Evolutionary conservation across 2,113 vertebrate species (phyloP).

Genomic region (Diphyllodes magnificus): DNA sequence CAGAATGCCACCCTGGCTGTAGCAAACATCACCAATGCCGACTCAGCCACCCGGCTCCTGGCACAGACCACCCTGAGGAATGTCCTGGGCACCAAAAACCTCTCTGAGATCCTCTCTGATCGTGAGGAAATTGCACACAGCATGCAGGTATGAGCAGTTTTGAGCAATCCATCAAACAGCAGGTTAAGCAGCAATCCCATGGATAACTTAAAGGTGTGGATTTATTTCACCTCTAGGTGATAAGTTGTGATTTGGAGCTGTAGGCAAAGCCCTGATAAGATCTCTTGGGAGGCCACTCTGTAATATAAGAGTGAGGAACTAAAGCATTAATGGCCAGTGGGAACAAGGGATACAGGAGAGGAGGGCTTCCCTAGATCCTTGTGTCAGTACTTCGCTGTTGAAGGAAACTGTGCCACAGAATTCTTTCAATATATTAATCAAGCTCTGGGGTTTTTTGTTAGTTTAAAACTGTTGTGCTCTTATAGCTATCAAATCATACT

Average conservation of each 20-base stretch:
- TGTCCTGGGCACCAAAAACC: constrained; percentile 93
- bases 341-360: not conserved
- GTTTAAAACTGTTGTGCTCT: not conserved
- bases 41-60: constrained; percentile 88
- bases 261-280: not conserved
- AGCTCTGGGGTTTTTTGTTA: not conserved
- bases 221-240: not conserved
- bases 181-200: not conserved
- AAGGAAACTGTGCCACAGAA: not conserved
- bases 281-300: not conserved
- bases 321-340: not conserved
- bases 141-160: constrained; percentile 83
- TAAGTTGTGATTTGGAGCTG: not conserved
- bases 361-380: not conserved
- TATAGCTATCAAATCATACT: not conserved
- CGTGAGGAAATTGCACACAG: constrained; percentile 92
- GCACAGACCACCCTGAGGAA: constrained; percentile 95
- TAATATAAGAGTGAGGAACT: not conserved
- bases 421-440: not conserved
- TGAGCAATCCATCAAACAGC: not conserved
- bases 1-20: constrained; percentile 90
- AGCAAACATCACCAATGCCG: constrained; percentile 91
- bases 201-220: not conserved
- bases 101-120: constrained; percentile 93
- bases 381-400: not conserved